Evolutionary conservation across 2,797 vertebrate genomes (phyloP).

Genomic region (Melanotaenia nigrans): DNA sequence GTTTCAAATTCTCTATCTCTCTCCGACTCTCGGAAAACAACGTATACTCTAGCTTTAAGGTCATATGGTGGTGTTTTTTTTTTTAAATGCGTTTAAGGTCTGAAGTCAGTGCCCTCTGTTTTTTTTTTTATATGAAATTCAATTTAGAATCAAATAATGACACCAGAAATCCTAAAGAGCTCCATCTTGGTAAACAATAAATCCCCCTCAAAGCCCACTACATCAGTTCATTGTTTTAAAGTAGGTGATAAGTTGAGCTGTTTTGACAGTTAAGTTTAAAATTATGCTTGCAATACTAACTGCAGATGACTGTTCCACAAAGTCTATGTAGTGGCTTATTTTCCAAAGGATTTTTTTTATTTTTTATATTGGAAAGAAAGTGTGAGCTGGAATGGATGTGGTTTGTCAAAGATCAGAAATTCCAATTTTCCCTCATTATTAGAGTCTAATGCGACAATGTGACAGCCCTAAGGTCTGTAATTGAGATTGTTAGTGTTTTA

Average conservation of each 20-base stretch:
- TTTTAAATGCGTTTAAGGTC: background rate
- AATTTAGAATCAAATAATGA: background rate
- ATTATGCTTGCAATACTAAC: background rate
- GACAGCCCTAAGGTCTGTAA: background rate
- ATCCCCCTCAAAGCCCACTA: background rate
- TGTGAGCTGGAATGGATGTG: background rate
- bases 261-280: background rate
- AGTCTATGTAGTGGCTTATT: background rate
- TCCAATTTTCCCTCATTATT: background rate
- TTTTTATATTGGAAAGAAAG: background rate
- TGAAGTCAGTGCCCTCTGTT: background rate
- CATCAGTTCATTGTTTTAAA: background rate
- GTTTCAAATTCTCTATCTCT: too few species aligned
- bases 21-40: too few species aligned
- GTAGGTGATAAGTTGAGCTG: background rate
- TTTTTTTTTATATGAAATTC: background rate
- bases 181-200: background rate
- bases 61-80: background rate
- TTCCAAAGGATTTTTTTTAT: background rate
- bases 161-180: background rate
- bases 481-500: background rate
- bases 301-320: background rate
- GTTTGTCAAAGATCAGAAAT: background rate
- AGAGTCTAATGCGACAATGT: background rate
- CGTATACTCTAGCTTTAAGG: too few species aligned